phyloP scores from a whole-genome alignment of 2,113 vertebrate genomes.

The Rhea americana region DNA sequence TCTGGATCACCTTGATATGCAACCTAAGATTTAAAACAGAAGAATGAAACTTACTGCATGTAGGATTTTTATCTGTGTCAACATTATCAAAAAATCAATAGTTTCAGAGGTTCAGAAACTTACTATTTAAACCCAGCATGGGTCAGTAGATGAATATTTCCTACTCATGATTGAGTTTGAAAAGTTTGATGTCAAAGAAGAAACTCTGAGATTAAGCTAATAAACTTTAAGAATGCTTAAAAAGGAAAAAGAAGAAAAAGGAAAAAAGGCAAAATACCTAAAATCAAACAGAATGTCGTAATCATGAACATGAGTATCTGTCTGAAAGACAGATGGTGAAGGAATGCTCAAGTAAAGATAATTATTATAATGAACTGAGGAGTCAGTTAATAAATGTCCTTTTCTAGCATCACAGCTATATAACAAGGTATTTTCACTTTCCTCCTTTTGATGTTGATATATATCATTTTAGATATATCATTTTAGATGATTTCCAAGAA shows the following conservation, averaged over 20 bases:
- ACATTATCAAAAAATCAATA: not conserved
- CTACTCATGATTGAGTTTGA: not conserved
- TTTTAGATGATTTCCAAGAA: not conserved
- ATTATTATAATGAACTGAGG: not conserved
- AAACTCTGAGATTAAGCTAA: not conserved
- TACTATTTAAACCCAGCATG: not conserved
- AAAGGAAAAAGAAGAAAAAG: not conserved
- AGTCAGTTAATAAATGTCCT: not conserved
- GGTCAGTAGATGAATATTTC: not conserved
- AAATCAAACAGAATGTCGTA: not conserved
- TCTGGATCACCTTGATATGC: constrained; percentile 94
- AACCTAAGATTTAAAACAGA: constrained; percentile 81
- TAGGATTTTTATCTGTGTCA: not conserved
- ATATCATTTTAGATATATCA: not conserved
- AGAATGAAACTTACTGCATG: not conserved
- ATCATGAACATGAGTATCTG: not conserved
- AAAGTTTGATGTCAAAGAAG: not conserved
- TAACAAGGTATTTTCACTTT: not conserved
- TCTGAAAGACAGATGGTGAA: not conserved
- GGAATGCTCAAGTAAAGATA: not conserved
- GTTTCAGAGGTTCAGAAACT: not conserved
- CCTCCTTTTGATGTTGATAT: not conserved
- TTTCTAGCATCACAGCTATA: not conserved
- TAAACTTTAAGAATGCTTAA: not conserved
- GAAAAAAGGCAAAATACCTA: not conserved